These are phyloP conservation scores for Rhynchonema sp. DNA, from an alignment of 2,888 invertebrate genomes.

Conservation along the genomic window DNA sequence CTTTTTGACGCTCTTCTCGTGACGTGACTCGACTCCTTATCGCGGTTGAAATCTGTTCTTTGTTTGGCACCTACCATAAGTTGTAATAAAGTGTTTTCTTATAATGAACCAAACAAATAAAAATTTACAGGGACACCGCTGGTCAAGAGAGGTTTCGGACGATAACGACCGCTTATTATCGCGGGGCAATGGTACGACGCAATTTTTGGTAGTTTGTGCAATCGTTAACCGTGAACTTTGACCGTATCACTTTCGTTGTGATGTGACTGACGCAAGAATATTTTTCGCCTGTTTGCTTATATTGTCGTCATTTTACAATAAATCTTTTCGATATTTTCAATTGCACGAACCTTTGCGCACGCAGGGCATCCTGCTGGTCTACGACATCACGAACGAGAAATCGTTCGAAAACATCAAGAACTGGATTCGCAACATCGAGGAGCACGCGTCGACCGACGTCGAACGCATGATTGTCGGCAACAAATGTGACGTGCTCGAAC, in stretches of 20 bases:
- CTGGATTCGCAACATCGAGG: slow-evolving; percentile 95
- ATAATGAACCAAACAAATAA: too few relatives aligned
- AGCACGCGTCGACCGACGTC: slow-evolving; percentile 84
- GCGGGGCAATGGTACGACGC: slow-evolving; percentile 64
- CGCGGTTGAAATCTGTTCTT: slow-evolving; percentile 2
- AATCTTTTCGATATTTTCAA: too few relatives aligned
- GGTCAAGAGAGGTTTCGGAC: slow-evolving; percentile 81
- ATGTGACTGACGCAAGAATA: background rate
- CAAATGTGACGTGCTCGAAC: slow-evolving; percentile 87
- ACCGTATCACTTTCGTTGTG: background rate
- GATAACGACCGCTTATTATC: slow-evolving; percentile 93
- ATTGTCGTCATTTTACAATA: too few relatives aligned
- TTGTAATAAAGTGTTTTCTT: slow-evolving; percentile 4
- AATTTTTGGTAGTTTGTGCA: background rate
- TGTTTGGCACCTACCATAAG: background rate
- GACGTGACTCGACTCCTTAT: background rate
- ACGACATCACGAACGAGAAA: slow-evolving; percentile 94
- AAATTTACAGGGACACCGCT: slow-evolving; percentile 4
- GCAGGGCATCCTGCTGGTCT: slow-evolving; percentile 87
- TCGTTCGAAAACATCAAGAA: slow-evolving; percentile 96
- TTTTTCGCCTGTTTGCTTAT: too few relatives aligned
- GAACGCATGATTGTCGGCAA: slow-evolving; percentile 95
- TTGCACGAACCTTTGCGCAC: too few relatives aligned
- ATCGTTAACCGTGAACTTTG: background rate
- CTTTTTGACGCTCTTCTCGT: background rate